Conservation (phyloP, 30 jellyfish, hydroid and myxozoan species). For the Calvadosia cruxmelitensis region DNA sequence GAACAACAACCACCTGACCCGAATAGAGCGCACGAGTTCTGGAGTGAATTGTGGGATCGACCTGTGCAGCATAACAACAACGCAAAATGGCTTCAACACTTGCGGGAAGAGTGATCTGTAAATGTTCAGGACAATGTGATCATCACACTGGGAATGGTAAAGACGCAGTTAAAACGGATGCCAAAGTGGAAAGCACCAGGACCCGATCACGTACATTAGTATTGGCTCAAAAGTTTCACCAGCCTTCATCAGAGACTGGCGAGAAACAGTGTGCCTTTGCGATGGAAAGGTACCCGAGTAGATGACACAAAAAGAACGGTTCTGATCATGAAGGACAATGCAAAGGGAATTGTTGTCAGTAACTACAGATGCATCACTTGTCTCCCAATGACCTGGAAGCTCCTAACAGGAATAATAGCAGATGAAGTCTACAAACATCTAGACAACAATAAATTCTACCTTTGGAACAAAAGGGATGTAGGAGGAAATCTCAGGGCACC, state of each 20-base stretch:
- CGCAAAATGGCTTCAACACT: too few relatives aligned
- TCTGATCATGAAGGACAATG: slow-evolving; percentile 12
- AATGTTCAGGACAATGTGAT: not conserved
- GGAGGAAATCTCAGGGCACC: not conserved
- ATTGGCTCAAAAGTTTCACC: slow-evolving; percentile 8
- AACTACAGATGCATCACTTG: slow-evolving; percentile 24
- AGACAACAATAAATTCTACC: too few relatives aligned
- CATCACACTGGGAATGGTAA: not conserved
- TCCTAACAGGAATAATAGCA: slow-evolving; percentile 10
- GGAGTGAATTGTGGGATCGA: too few relatives aligned
- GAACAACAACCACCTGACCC: too few relatives aligned
- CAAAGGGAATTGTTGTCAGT: slow-evolving; percentile 3
- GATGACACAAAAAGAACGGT: slow-evolving; percentile 4
- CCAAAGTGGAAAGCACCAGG: slow-evolving; percentile 17
- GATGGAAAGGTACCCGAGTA: too few relatives aligned
- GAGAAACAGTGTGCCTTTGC: not conserved
- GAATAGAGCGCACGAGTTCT: too few relatives aligned
- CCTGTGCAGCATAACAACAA: too few relatives aligned
- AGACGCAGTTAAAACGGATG: not conserved
- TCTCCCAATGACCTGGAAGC: slow-evolving; percentile 13
- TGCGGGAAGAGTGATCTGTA: too few relatives aligned
- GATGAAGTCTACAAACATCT: slow-evolving; percentile 5
- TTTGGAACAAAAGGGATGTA: slow-evolving; percentile 2
- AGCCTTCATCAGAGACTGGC: slow-evolving; percentile 13
- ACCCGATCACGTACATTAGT: not conserved